Evolutionary conservation across 2,888 invertebrate species (phyloP).

Genomic region (Mimumesa dahlbomi): DNA sequence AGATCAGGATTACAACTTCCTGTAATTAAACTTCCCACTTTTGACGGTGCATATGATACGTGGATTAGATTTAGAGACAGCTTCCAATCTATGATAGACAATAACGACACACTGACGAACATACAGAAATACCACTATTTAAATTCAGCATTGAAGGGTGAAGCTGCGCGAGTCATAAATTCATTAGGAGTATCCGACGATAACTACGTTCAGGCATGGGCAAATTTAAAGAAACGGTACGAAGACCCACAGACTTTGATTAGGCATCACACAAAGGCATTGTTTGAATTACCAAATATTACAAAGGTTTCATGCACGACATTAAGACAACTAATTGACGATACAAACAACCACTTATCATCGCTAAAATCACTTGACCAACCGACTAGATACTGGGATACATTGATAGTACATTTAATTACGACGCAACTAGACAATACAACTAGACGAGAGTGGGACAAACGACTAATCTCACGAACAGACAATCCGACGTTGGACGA

Average conservation of each 20-base stretch:
- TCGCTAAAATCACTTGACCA: not conserved
- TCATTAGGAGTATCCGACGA: slow-evolving; percentile 2
- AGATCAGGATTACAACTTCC: not conserved
- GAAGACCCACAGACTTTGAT: not conserved
- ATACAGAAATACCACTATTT: slow-evolving; percentile 6
- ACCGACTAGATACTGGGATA: not conserved
- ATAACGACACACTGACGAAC: not conserved
- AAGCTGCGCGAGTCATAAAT: not conserved
- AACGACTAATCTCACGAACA: not conserved
- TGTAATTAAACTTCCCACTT: not conserved
- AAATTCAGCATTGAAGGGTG: slow-evolving; percentile 4
- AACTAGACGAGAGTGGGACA: not conserved
- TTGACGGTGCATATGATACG: not conserved
- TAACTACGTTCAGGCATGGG: not conserved
- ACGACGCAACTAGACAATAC: not conserved
- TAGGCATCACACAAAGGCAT: not conserved
- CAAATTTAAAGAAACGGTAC: not conserved
- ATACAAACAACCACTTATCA: not conserved
- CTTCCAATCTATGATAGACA: slow-evolving; percentile 5
- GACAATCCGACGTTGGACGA: not conserved
- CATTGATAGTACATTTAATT: not conserved
- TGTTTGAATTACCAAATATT: not conserved
- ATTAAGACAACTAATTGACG: not conserved
- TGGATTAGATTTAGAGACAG: slow-evolving; percentile 10
- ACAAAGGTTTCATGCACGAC: not conserved